Evolutionary conservation across 2,888 invertebrate genomes (phyloP).

Genomic region (Fragum fragum): DNA sequence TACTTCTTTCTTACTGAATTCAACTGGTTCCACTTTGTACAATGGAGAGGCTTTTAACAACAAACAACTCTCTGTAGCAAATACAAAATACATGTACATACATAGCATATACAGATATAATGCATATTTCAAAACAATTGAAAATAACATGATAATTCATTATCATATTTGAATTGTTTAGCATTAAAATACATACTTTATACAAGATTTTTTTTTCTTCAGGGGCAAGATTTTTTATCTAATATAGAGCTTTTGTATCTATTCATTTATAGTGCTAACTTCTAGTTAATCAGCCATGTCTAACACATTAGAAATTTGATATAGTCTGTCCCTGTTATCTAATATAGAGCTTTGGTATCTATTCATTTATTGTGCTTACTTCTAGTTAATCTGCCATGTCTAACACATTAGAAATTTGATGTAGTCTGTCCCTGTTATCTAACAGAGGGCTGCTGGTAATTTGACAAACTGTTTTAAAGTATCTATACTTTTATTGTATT

Average conservation of each 20-base stretch:
- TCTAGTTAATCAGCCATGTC: constrained; percentile 48
- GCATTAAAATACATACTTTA: too few species aligned
- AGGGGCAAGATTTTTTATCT: too few species aligned
- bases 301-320: constrained; percentile 68
- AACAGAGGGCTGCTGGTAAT: constrained; percentile 76
- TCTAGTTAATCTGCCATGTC: constrained; percentile 48
- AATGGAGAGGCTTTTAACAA: constrained; percentile 70
- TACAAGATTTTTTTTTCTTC: too few species aligned
- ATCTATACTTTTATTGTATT: too few species aligned
- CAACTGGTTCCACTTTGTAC: constrained; percentile 64
- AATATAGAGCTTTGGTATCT: constrained; percentile 74
- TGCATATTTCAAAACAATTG: too few species aligned
- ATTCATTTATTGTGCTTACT: too few species aligned
- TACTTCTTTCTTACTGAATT: constrained; percentile 49
- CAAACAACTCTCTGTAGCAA: constrained; percentile 8
- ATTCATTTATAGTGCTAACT: too few species aligned
- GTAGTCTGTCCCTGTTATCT: constrained; percentile 56
- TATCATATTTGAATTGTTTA: too few species aligned
- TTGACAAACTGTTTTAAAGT: constrained; percentile 78
- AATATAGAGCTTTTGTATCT: too few species aligned
- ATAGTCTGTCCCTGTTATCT: constrained; percentile 56
- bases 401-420: constrained; percentile 68
- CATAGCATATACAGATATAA: too few species aligned
- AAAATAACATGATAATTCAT: too few species aligned
- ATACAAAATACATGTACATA: too few species aligned